Evolutionary conservation across 2,797 vertebrate genomes (phyloP).

Genomic region (Euthynnus affinis): DNA sequence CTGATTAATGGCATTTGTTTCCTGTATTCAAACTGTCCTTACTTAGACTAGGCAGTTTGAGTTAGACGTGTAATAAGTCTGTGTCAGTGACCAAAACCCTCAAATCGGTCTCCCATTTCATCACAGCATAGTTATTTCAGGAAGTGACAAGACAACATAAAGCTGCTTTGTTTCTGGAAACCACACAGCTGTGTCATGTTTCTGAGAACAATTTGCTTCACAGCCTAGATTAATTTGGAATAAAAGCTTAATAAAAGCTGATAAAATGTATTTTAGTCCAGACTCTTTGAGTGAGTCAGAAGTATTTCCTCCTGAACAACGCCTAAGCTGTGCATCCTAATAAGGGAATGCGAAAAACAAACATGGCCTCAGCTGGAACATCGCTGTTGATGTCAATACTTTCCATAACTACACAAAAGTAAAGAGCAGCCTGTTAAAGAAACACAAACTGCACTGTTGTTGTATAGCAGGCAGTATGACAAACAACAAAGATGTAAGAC

Average conservation of each 20-base stretch:
- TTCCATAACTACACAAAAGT: background rate
- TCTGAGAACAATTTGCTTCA: background rate
- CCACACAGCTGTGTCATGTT: background rate
- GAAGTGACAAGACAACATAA: background rate
- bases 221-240: background rate
- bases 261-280: background rate
- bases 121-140: background rate
- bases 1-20: background rate
- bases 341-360: slow-evolving; percentile 40
- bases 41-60: too few species aligned
- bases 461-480: background rate
- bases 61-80: too few species aligned
- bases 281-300: slow-evolving; percentile 3
- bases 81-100: too few species aligned
- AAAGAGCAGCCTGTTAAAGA: background rate
- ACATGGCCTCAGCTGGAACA: background rate
- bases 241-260: too few species aligned
- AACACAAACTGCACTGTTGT: background rate
- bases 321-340: slow-evolving; percentile 12
- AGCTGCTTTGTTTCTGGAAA: background rate
- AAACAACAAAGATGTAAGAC: background rate
- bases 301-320: background rate
- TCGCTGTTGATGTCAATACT: too few species aligned
- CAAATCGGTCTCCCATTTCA: background rate
- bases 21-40: background rate